Conservation (phyloP, 2,113 vertebrate species). For the Dromas ardeola region DNA sequence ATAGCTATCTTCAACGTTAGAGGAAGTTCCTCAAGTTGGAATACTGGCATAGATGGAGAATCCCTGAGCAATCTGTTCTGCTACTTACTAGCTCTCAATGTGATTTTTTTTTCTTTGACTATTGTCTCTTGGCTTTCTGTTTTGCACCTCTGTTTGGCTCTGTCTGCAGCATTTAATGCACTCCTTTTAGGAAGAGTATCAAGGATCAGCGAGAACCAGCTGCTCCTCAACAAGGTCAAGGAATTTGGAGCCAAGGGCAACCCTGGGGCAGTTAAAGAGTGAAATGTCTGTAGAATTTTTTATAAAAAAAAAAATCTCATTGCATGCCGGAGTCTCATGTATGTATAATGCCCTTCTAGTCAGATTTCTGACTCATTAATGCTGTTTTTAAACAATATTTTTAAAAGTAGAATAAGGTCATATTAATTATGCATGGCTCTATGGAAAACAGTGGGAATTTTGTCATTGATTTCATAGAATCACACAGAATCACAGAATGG, state of each 20-base stretch:
- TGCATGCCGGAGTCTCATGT: not conserved
- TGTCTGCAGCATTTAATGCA: not conserved
- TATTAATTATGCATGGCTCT: not conserved
- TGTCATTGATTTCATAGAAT: not conserved
- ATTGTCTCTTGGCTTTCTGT: not conserved
- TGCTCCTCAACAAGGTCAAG: accelerated
- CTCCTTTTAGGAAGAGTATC: not conserved
- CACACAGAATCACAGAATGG: no score
- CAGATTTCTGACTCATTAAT: not conserved
- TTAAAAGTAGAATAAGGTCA: not conserved
- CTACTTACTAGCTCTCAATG: not conserved
- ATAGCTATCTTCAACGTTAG: not conserved
- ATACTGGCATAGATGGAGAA: not conserved
- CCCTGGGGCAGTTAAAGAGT: not conserved
- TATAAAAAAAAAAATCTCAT: not conserved
- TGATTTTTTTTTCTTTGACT: not conserved
- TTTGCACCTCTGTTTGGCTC: not conserved
- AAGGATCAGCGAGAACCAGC: not conserved
- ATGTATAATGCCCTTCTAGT: not conserved
- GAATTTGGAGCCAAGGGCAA: not conserved
- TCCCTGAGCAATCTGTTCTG: not conserved
- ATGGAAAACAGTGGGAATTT: not conserved
- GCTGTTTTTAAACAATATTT: not conserved
- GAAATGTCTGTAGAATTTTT: not conserved
- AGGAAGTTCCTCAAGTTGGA: not conserved